Evolutionary conservation across 2,113 vertebrate genomes (phyloP), one percentile per base, ranked within the genome.

Genomic region (Embiotoca jacksoni): DNA sequence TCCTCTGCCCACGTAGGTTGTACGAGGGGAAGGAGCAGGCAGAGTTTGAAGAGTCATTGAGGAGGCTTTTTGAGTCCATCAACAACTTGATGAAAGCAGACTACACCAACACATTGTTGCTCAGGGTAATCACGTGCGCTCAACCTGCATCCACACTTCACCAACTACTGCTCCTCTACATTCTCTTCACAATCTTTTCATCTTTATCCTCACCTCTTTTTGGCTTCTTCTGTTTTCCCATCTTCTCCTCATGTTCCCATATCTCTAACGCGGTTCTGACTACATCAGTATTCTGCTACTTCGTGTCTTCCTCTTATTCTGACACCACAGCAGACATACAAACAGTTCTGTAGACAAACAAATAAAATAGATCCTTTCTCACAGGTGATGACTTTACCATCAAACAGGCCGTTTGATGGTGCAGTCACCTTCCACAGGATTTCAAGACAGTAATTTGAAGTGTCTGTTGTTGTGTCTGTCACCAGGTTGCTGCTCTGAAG

Each of bases 1-100:
- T 58, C 15, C 71, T 46, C 32, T 69, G 32, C 2, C 35, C 37
- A 46, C 33, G 54, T 57, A 99, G 98, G 87, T 88, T 99, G 4
- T 99, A 99, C 36, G 98, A 99, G 90, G 97, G 97, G 75, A 98
- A 98, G 88, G 98, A 99, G 88, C 97, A 99, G 92, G 93, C 84
- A 0, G 97, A 99, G 86, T 99, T 99, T 93, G 98, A 99, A 89
- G 96, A 97, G 81, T 98, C 97, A 3, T 96, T 99, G 94, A 96
- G 95, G 79, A 94, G 91, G 37, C 96, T 99, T 77, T 99, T 99
- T 91, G 97, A 98, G 91, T 99, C 98, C 78, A 99, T 99, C 92
- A 99, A 98, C 94, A 97, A 94, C 65, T 89, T 99, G 91, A 99
- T 99, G 98, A 97, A 91, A 93, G 96, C 96, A 49, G 95, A 97